Conservation (phyloP, 1,140 invertebrate species). For the Ceratitis capitata region DNA sequence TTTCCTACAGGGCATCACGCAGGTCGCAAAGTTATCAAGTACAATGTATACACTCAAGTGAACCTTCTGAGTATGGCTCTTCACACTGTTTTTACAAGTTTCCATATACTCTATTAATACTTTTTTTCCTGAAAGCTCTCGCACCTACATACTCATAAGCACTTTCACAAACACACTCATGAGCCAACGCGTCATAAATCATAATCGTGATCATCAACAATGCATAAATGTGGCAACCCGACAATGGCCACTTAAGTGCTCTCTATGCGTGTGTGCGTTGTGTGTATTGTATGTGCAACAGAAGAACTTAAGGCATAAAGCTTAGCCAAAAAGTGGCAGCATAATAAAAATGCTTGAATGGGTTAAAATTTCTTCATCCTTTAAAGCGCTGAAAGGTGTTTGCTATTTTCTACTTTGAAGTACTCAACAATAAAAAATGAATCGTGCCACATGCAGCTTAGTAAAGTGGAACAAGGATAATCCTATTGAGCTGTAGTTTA, state of each 20-base stretch:
- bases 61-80: not conserved
- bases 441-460: slow-evolving; percentile 27
- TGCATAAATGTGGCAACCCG: slow-evolving; percentile 25
- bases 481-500: not conserved
- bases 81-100: not conserved
- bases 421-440: slow-evolving; percentile 9
- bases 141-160: not conserved
- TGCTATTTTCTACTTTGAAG: not conserved
- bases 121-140: not conserved
- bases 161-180: not conserved
- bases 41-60: not conserved
- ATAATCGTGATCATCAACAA: slow-evolving; percentile 35
- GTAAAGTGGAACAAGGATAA: slow-evolving; percentile 19
- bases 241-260: slow-evolving; percentile 31
- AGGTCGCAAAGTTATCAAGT: not conserved
- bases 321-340: slow-evolving; percentile 2
- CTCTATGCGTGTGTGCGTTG: not conserved
- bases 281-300: not conserved
- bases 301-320: slow-evolving; percentile 18
- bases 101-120: not conserved
- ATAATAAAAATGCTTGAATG: slow-evolving; percentile 14
- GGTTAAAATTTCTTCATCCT: not conserved
- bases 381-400: slow-evolving; percentile 24
- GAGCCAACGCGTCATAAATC: slow-evolving; percentile 25
- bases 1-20: not conserved